Evolutionary conservation across 1,140 invertebrate genomes (phyloP).

Genomic region (Papilio polyxenes): DNA sequence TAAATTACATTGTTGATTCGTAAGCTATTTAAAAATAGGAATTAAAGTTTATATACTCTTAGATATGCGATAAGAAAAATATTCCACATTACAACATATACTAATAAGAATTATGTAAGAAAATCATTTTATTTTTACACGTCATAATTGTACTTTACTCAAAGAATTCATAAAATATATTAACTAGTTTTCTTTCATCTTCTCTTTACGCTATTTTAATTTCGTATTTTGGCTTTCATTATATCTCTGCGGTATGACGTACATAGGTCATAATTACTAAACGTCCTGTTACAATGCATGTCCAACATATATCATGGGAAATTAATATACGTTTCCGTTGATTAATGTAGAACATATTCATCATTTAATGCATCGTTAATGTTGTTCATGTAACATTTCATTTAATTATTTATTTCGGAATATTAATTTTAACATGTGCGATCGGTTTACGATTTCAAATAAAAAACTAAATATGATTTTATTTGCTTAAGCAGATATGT

Average conservation of each 20-base stretch:
- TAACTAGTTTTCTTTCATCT: background rate
- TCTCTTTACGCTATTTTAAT: background rate
- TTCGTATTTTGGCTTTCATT: constrained; percentile 8
- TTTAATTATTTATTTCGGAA: background rate
- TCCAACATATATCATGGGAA: constrained; percentile 5
- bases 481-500: background rate
- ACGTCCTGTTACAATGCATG: constrained; percentile 4
- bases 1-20: background rate
- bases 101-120: too few species aligned
- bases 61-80: background rate
- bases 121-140: background rate
- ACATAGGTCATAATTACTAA: background rate
- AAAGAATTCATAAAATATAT: background rate
- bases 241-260: background rate
- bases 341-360: background rate
- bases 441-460: background rate
- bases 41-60: background rate
- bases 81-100: background rate
- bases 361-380: background rate
- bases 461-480: background rate
- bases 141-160: background rate
- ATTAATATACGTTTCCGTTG: background rate
- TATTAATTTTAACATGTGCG: background rate
- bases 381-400: constrained; percentile 2
- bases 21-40: too few species aligned